A percentile compares a stretch with the other conserved stretches of the same genome.
Conservation (phyloP, 2,797 vertebrate species). For the Sebastes minor region DNA sequence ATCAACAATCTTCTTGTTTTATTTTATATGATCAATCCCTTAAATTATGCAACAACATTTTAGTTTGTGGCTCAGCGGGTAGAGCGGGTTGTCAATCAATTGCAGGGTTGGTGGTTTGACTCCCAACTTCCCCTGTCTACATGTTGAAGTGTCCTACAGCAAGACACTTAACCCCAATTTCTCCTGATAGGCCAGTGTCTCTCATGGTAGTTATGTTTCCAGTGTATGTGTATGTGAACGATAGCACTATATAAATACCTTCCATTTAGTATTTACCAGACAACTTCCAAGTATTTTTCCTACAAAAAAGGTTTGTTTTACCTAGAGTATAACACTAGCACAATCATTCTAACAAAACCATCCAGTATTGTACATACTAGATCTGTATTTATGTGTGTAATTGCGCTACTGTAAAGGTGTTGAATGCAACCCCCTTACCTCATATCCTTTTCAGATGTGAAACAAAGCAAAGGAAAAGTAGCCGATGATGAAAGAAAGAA, state of each 20-base stretch:
- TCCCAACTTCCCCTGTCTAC: neutral
- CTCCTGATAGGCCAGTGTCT: neutral
- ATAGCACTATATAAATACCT: neutral
- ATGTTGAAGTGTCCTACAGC: neutral
- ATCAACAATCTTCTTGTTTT: neutral
- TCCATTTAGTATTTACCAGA: neutral
- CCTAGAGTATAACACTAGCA: neutral
- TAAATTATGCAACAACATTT: neutral
- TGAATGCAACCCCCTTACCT: neutral
- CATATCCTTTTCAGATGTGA: neutral
- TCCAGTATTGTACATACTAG: neutral
- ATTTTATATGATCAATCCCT: neutral
- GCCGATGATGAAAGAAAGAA: neutral
- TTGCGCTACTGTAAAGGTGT: neutral
- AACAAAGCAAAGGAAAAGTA: neutral
- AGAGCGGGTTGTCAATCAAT: neutral
- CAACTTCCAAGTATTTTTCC: neutral
- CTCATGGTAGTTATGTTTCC: neutral
- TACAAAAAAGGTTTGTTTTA: neutral
- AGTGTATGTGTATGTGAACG: neutral
- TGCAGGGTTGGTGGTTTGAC: neutral
- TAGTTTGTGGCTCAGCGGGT: neutral
- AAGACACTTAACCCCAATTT: neutral
- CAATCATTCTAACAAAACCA: neutral
- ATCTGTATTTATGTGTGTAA: neutral